A percentile compares a stretch with the other conserved stretches of the same genome.
Conservation (phyloP, 2,113 vertebrate genomes). For the Pavo muticus region DNA sequence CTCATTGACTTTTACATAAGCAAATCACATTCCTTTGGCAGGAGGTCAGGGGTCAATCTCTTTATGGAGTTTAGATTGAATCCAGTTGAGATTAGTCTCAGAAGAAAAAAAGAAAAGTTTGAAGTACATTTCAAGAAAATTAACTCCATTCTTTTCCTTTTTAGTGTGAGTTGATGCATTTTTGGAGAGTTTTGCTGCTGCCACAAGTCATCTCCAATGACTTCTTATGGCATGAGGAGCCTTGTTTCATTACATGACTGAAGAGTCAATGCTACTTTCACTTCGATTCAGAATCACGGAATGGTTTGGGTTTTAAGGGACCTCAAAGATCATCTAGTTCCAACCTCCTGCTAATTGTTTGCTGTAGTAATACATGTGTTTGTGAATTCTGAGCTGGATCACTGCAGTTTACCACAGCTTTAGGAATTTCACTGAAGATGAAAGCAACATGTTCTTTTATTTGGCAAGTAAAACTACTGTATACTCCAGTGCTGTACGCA, state of each 20-base stretch:
- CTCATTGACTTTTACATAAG: not conserved
- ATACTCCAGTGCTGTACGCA: not conserved
- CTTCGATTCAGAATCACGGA: not conserved
- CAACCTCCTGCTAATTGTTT: not conserved
- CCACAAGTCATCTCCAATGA: not conserved
- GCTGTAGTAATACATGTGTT: not conserved
- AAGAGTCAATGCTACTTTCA: not conserved
- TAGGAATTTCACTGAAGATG: not conserved
- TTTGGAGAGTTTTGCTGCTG: not conserved
- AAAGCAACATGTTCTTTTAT: not conserved
- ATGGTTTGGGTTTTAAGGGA: too few relatives aligned
- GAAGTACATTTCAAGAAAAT: not conserved
- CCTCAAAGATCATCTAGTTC: too few relatives aligned
- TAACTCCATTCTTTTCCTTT: rapidly evolving
- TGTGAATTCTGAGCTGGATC: not conserved
- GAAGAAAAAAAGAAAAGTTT: not conserved
- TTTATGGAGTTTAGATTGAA: not conserved
- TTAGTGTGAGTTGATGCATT: not conserved
- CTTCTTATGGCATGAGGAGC: not conserved
- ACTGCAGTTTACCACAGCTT: not conserved
- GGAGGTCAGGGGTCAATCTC: not conserved
- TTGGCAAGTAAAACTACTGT: not conserved
- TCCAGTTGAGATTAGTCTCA: not conserved
- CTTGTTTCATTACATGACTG: not conserved
- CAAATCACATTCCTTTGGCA: not conserved